Conservation (phyloP, 2,113 vertebrate species). For the Clarias magur region DNA sequence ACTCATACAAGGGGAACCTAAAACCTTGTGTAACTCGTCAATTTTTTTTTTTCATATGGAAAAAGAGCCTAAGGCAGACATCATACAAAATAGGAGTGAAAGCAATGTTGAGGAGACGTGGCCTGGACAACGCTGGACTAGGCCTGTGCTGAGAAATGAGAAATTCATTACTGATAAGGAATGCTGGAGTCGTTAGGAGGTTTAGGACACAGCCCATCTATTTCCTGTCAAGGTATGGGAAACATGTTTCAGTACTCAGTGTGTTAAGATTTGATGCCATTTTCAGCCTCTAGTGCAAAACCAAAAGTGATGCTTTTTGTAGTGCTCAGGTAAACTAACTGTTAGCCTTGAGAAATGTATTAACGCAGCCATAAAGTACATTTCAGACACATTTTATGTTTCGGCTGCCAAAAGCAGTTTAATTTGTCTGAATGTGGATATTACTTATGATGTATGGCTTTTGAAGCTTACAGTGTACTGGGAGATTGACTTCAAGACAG, state of each 20-base stretch:
- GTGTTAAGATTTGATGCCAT: background rate
- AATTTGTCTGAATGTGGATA: conserved; percentile 1
- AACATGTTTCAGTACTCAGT: conserved; percentile 5
- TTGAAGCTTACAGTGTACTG: conserved; percentile 2
- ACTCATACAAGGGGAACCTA: too few species aligned
- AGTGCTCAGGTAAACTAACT: background rate
- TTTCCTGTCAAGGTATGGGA: background rate
- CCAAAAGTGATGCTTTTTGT: background rate
- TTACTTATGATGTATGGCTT: conserved; percentile 34
- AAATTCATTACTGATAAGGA: background rate
- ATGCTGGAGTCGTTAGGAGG: background rate
- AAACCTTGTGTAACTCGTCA: background rate
- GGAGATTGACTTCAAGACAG: conserved; percentile 1
- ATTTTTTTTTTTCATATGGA: background rate
- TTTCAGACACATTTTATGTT: conserved; percentile 14
- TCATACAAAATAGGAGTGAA: background rate
- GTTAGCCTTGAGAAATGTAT: conserved; percentile 11
- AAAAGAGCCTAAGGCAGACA: background rate
- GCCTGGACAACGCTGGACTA: too few species aligned
- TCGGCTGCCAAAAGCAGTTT: conserved; percentile 8
- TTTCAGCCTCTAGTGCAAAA: background rate
- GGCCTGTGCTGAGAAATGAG: background rate
- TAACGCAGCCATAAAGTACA: conserved; percentile 11
- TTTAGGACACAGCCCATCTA: background rate
- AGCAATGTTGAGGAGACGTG: background rate